A percentile compares a stretch with the other conserved stretches of the same genome.
Evolutionary conservation across 2,888 invertebrate species (phyloP).

Genomic region (Atherix ibis): DNA sequence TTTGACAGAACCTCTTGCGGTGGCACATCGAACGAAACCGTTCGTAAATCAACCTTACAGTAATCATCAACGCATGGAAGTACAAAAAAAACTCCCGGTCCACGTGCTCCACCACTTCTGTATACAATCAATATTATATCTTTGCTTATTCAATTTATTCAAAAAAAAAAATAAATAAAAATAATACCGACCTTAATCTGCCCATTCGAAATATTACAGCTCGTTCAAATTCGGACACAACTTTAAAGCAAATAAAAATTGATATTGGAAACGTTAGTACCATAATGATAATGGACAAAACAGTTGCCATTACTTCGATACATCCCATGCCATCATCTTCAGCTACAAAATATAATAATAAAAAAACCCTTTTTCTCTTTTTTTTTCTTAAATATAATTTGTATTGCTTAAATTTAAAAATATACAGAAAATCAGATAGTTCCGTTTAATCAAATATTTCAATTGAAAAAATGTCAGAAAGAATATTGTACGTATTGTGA

Average conservation of each 20-base stretch:
- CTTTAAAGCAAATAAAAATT: conserved; percentile 72
- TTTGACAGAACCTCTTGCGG: conserved; percentile 93
- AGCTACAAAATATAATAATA: no score
- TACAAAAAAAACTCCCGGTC: conserved; percentile 86
- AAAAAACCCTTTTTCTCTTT: no score
- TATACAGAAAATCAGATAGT: no score
- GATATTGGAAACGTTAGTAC: conserved; percentile 69
- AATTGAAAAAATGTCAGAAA: no score
- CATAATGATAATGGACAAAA: conserved; percentile 54
- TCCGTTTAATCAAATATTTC: no score
- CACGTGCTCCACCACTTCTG: conserved; percentile 51
- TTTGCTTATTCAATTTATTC: not conserved
- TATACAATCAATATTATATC: not conserved
- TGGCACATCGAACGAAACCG: conserved; percentile 90
- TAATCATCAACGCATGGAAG: conserved; percentile 89
- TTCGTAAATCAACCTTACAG: conserved; percentile 80
- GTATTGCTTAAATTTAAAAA: no score
- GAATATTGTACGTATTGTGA: no score
- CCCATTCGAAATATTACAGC: conserved; percentile 82
- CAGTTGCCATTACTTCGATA: conserved; percentile 58
- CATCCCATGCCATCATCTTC: conserved; percentile 50
- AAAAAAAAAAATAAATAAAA: not conserved
- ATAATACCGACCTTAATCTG: conserved; percentile 37
- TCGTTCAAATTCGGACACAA: conserved; percentile 74
- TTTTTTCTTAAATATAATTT: no score